These are phyloP conservation scores for Plestiodon gilberti DNA, from an alignment of 2,113 vertebrate species.

Conservation along the genomic window DNA sequence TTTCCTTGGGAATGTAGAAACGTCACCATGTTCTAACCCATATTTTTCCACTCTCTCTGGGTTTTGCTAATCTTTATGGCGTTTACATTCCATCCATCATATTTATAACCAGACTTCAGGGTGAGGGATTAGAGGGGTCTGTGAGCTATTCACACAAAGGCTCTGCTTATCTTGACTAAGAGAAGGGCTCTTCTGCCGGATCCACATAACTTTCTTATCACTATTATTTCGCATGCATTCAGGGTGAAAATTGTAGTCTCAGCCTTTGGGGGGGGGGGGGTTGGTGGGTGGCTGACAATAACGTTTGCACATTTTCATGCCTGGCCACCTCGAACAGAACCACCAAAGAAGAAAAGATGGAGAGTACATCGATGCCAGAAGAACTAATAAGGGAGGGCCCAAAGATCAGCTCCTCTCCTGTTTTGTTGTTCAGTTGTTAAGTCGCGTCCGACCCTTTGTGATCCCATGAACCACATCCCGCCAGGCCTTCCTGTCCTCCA, in stretches of 20 bases:
- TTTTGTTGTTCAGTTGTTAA: no score
- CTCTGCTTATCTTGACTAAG: conserved; percentile 58
- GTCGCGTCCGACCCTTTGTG: no score
- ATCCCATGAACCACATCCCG: no score
- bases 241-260: not conserved
- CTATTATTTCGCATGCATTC: accelerated
- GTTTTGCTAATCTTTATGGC: conserved; percentile 59
- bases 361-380: conserved; percentile 13
- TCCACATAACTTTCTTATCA: conserved; percentile 36
- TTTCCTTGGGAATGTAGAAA: conserved; percentile 62
- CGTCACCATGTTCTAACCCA: conserved; percentile 28
- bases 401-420: not conserved
- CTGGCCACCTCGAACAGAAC: not conserved
- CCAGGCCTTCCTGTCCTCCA: no score
- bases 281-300: not conserved
- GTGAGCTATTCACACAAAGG: conserved; percentile 44
- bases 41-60: conserved; percentile 43
- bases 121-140: conserved; percentile 56
- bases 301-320: not conserved
- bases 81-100: conserved; percentile 69
- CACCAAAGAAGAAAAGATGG: not conserved
- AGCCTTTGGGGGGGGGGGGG: conserved; percentile 7
- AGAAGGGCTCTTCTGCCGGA: conserved; percentile 42
- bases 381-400: not conserved
- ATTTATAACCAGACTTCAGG: conserved; percentile 65